phyloP scores from a whole-genome alignment of 2,797 vertebrate genomes.

The Tragopan temminckii region DNA sequence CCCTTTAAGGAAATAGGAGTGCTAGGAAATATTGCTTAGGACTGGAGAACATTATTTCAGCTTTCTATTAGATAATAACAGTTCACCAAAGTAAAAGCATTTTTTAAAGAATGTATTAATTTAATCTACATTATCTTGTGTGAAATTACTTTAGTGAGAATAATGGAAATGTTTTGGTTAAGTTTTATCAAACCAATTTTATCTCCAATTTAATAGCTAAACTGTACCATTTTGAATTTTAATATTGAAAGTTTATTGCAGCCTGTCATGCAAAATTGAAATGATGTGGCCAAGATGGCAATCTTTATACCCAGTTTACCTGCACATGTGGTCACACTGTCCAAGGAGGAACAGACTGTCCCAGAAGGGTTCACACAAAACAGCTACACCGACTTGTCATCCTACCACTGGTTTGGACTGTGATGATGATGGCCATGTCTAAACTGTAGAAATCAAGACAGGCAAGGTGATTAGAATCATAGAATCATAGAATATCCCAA shows the following conservation, averaged over 20 bases:
- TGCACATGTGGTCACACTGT: neutral
- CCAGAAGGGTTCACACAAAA: neutral
- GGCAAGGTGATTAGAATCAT: neutral
- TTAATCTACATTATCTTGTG: neutral
- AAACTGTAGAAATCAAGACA: neutral
- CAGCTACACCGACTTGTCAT: neutral
- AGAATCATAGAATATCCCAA: too few species aligned
- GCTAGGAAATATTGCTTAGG: neutral
- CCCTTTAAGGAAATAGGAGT: neutral
- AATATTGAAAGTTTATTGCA: neutral
- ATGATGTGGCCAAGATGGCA: neutral
- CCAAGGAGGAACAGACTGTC: neutral
- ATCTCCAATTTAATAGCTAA: neutral
- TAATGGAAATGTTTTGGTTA: neutral
- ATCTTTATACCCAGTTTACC: neutral
- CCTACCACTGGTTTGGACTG: neutral
- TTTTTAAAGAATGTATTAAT: neutral
- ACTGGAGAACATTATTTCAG: neutral
- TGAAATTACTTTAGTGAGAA: neutral
- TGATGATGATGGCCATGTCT: neutral
- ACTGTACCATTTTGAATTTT: neutral
- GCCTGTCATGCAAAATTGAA: neutral
- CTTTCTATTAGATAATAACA: neutral
- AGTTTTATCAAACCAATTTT: neutral
- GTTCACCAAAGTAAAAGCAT: neutral